Evolutionary conservation across 2,113 vertebrate species (phyloP), one percentile per base, ranked within the genome.

Genomic region (Oxygymnocypris stewartii): DNA sequence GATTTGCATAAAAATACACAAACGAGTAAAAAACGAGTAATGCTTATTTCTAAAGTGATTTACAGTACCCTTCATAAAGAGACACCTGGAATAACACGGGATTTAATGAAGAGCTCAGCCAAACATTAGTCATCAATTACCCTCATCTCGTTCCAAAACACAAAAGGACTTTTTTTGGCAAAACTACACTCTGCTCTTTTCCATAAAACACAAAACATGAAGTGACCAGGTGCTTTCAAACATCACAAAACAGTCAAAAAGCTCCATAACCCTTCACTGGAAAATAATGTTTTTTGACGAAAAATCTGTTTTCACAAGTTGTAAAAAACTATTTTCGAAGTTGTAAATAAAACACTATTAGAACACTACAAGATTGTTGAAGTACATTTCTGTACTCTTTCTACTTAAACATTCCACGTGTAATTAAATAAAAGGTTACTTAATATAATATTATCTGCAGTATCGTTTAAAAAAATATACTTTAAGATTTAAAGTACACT

Each of bases 1-100:
- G 59, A 82, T 82, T 82, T 82, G 63, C 42, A 69, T 82, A 35
- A n/a, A n/a, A n/a, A n/a, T n/a, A n/a, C n/a, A n/a, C n/a, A n/a
- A n/a, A n/a, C n/a, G n/a, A n/a, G n/a, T n/a, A n/a, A n/a, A n/a
- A n/a, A n/a, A n/a, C n/a, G n/a, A n/a, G n/a, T n/a, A n/a, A n/a
- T n/a, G n/a, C n/a, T n/a, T n/a, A n/a, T n/a, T n/a, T n/a, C 7
- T 51, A 8, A 47, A 54, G 47, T 35, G 47, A 78, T 54, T 78
- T 28, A 18, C 28, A 31, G 16, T 5, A 35, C 7, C 49, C 42
- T 51, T 18, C 28, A 77, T 18, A 44, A 77, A 51, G 23, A 44
- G n/a, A 49, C 42, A 44, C 10, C 42, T 77, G 47, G 25, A 77
- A 49, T 78, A 47, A 25, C 42, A 76, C 44, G 28, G 44, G n/a